A percentile compares a stretch with the other conserved stretches of the same genome.
phyloP scores from a whole-genome alignment of 2,113 vertebrate species.

The Lophura nycthemera region DNA sequence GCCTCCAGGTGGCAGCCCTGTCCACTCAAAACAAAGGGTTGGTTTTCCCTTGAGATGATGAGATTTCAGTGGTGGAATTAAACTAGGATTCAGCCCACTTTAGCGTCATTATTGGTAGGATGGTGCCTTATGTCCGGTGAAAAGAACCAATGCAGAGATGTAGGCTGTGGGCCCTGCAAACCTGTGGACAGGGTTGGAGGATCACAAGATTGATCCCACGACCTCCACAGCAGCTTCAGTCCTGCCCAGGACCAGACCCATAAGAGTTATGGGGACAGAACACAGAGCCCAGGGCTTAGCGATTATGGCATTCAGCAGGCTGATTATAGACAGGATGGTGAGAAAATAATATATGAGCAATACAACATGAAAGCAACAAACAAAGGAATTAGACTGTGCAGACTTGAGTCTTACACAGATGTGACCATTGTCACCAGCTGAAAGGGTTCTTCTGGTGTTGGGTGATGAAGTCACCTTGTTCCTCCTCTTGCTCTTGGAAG shows the following conservation, averaged over 20 bases:
- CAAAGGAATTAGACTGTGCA: background rate
- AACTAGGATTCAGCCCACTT: background rate
- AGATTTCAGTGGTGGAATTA: background rate
- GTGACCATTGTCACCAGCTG: background rate
- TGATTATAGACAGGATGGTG: background rate
- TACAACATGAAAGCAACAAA: background rate
- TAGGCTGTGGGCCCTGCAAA: background rate
- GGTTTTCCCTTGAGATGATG: background rate
- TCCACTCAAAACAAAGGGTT: conserved; percentile 20
- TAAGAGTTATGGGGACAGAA: background rate
- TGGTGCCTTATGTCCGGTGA: too few species aligned
- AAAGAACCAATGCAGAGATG: background rate
- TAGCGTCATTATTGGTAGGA: background rate
- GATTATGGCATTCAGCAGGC: background rate
- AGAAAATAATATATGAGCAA: background rate
- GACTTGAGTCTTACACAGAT: background rate
- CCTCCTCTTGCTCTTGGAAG: background rate
- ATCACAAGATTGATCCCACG: background rate
- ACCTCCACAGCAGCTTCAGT: background rate
- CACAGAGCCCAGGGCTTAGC: background rate
- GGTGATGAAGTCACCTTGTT: background rate
- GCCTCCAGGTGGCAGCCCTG: conserved; percentile 71
- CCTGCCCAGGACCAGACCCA: background rate
- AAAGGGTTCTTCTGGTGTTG: background rate
- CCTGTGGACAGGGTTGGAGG: rapidly evolving